phyloP scores from a whole-genome alignment of 1,140 invertebrate species.

The Laodelphax striatellus region DNA sequence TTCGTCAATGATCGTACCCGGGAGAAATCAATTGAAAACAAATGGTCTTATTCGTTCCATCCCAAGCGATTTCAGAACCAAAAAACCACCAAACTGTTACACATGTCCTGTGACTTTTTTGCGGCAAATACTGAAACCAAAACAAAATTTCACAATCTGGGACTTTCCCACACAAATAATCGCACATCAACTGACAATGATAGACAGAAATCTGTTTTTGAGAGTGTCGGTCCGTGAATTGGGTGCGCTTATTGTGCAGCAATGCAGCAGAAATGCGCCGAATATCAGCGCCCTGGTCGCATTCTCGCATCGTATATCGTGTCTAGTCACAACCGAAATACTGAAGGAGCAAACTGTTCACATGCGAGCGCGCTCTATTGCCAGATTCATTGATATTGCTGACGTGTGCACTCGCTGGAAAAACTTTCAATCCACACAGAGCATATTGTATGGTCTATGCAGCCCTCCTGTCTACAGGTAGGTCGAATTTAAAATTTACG shows the following conservation, averaged over 20 bases:
- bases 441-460: slow-evolving; percentile 38
- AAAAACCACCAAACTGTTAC: no score
- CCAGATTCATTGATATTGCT: slow-evolving; percentile 39
- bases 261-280: slow-evolving; percentile 35
- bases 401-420: slow-evolving; percentile 35
- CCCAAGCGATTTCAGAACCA: no score
- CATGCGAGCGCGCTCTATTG: slow-evolving; percentile 35
- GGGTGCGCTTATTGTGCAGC: slow-evolving; percentile 32
- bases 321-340: slow-evolving; percentile 36
- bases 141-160: slow-evolving; percentile 34
- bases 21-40: no score
- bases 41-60: no score
- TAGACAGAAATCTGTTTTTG: slow-evolving; percentile 40
- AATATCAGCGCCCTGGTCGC: slow-evolving; percentile 39
- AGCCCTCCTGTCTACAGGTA: slow-evolving; percentile 36
- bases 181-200: slow-evolving; percentile 37
- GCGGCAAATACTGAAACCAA: slow-evolving; percentile 25
- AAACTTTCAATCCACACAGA: slow-evolving; percentile 41
- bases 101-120: background rate
- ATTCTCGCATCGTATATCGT: slow-evolving; percentile 39
- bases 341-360: slow-evolving; percentile 29
- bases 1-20: no score
- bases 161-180: slow-evolving; percentile 39
- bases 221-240: slow-evolving; percentile 34
- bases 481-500: no score